Percentiles rank a stretch among this genome's conserved stretches.
phyloP scores from a whole-genome alignment of 2,888 invertebrate genomes.

The Leucophenga montana region DNA sequence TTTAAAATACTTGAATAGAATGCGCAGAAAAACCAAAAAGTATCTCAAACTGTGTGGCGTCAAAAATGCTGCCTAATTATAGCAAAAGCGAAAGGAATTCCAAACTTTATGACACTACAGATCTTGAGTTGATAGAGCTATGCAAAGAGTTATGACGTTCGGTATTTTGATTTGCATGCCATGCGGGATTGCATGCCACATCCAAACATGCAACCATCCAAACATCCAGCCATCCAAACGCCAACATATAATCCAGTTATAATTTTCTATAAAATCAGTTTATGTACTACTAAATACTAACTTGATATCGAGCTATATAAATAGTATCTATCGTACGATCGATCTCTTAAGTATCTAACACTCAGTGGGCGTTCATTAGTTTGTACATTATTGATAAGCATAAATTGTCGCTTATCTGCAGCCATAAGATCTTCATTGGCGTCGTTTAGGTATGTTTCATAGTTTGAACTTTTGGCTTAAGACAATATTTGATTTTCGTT shows the following conservation, averaged over 20 bases:
- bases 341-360: not conserved
- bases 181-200: slow-evolving; percentile 15
- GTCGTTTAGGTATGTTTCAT: no score
- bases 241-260: slow-evolving; percentile 13
- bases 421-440: not conserved
- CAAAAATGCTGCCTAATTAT: not conserved
- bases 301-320: no score
- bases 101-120: slow-evolving; percentile 4
- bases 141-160: slow-evolving; percentile 13
- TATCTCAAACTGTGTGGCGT: no score
- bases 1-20: no score
- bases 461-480: not conserved
- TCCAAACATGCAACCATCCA: not conserved
- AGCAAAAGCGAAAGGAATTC: slow-evolving; percentile 24
- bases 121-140: not conserved
- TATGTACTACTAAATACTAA: not conserved
- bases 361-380: slow-evolving; percentile 50
- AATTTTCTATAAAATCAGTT: slow-evolving; percentile 9
- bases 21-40: slow-evolving; percentile 29
- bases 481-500: slow-evolving; percentile 30
- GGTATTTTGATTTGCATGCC: slow-evolving; percentile 29
- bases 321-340: not conserved
- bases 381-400: slow-evolving; percentile 45
- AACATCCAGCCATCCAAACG: not conserved
- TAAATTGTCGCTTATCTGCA: slow-evolving; percentile 54